Evolutionary conservation across 2,888 invertebrate genomes (phyloP).

Genomic region (Morpho helenor): DNA sequence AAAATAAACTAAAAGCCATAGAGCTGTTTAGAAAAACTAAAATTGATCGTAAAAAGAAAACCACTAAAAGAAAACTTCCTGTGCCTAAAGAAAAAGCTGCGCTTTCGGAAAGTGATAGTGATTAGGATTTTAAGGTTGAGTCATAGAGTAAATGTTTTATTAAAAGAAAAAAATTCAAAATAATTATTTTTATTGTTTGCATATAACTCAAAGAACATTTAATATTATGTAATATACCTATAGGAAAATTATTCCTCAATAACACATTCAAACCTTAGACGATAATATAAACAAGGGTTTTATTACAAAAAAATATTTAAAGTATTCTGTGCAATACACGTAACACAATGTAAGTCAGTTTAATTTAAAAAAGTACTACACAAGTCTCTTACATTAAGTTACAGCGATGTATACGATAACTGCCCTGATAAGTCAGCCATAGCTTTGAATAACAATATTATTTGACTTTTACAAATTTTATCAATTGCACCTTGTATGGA

Average conservation of each 20-base stretch:
- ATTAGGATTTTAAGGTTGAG: conserved; percentile 43
- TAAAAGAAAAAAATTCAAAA: conserved; percentile 55
- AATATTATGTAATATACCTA: too few relatives aligned
- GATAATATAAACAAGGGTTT: too few relatives aligned
- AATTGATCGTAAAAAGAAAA: conserved; percentile 75
- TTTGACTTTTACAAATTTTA: too few relatives aligned
- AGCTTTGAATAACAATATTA: too few relatives aligned
- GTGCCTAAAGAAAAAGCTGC: conserved; percentile 80
- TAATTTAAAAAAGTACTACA: too few relatives aligned
- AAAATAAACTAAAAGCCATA: conserved; percentile 87
- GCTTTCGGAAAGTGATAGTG: conserved; percentile 83
- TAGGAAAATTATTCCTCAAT: background rate
- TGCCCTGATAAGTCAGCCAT: too few relatives aligned
- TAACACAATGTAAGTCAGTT: too few relatives aligned
- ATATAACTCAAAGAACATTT: conserved; percentile 37
- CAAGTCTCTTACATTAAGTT: too few relatives aligned
- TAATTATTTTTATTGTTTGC: conserved; percentile 71
- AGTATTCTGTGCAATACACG: too few relatives aligned
- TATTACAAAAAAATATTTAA: too few relatives aligned
- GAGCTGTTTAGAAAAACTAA: conserved; percentile 84
- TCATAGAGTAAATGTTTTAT: conserved; percentile 10
- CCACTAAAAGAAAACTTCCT: conserved; percentile 58
- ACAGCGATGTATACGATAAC: too few relatives aligned
- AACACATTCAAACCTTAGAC: background rate
- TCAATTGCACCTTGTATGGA: too few relatives aligned